Percentiles rank a stretch among this genome's conserved stretches.
phyloP scores from a whole-genome alignment of 2,888 invertebrate genomes.

The Iselma pallidipennis region DNA sequence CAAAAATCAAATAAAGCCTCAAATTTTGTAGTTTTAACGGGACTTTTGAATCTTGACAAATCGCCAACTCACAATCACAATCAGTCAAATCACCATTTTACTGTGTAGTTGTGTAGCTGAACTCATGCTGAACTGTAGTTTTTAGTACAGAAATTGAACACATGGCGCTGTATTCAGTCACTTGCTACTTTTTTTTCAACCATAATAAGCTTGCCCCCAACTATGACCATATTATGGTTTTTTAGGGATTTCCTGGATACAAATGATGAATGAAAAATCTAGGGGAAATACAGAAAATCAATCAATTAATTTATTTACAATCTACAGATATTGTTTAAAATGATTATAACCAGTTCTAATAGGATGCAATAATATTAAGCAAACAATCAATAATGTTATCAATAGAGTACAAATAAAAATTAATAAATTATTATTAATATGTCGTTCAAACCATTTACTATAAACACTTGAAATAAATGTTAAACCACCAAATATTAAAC shows the following conservation, averaged over 20 bases:
- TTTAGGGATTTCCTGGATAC: background rate
- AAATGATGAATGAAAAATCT: background rate
- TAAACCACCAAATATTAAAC: conserved; percentile 39
- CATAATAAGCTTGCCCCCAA: background rate
- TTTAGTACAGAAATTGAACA: background rate
- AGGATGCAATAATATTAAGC: conserved; percentile 36
- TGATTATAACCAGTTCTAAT: conserved; percentile 17
- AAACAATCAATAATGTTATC: conserved; percentile 23
- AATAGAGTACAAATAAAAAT: conserved; percentile 28
- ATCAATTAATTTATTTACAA: conserved; percentile 1
- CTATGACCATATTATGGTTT: background rate
- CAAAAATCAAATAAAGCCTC: background rate
- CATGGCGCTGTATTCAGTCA: background rate
- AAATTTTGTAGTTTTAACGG: too few relatives aligned
- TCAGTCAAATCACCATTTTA: background rate
- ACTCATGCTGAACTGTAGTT: too few relatives aligned
- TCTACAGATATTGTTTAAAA: conserved; percentile 4
- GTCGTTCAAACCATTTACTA: conserved; percentile 40
- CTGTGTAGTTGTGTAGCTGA: background rate
- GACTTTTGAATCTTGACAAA: too few relatives aligned
- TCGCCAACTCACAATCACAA: background rate
- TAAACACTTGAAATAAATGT: conserved; percentile 40
- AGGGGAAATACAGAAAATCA: too few relatives aligned
- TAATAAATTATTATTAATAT: conserved; percentile 25
- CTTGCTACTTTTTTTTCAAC: background rate